Conservation (phyloP, 2,113 vertebrate species). For the Nyctereutes procyonoides region DNA sequence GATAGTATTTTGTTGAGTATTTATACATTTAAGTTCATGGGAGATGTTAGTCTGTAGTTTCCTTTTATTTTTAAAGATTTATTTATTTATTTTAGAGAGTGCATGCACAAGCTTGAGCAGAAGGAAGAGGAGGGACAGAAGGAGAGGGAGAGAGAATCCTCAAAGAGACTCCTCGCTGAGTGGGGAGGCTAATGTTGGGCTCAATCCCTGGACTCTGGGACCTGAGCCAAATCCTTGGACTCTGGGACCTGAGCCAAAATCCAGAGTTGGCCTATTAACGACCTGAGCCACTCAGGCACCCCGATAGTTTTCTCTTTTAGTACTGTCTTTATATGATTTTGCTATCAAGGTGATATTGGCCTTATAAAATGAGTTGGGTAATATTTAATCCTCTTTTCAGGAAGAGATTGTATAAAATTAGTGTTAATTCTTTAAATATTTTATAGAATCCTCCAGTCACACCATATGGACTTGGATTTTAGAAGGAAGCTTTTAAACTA, state of each 20-base stretch:
- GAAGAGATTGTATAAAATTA: neutral
- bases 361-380: neutral
- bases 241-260: neutral
- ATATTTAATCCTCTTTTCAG: neutral
- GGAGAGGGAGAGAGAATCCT: neutral
- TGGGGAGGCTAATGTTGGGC: neutral
- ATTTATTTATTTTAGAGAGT: neutral
- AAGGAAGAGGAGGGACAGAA: neutral
- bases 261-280: neutral
- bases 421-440: conserved; percentile 16
- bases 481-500: neutral
- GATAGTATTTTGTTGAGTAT: neutral
- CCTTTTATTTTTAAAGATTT: neutral
- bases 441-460: neutral
- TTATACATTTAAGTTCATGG: neutral
- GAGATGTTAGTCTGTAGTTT: neutral
- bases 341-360: neutral
- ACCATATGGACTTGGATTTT: neutral
- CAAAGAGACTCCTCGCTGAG: neutral
- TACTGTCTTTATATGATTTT: neutral
- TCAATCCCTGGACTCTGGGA: neutral
- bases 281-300: neutral
- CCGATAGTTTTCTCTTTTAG: neutral
- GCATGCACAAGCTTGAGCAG: neutral
- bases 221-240: neutral